Base-by-base conservation (phyloP, 2,797 vertebrate species). In the Coccyzus lansbergi region DNA sequence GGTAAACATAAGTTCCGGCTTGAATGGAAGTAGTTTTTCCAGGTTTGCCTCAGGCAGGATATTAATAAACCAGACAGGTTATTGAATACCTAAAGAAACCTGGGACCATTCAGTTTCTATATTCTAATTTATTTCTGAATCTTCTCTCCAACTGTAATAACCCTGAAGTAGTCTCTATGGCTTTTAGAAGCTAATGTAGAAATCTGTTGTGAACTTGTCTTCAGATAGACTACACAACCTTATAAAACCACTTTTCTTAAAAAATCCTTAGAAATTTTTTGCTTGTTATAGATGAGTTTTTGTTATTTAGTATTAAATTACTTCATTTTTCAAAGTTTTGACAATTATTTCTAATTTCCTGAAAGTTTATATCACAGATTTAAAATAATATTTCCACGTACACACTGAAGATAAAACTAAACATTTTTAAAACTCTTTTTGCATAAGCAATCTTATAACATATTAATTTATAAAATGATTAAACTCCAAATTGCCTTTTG, bases 61-160 rank as follows among this genome's bases (percentile, higher is more conserved):
- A 15, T 48, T 76, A 55, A 60, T 78, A 42, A 7, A 2, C 2
- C 10, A 62, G 16, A 6, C 16, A 76, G 29, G 15, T 33, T 71
- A 58, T 26, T 67, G 17, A 70, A 63, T 83, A 77, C n/a, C 13
- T 52, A 29, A 13, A 42, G 19, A 75, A 89, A 56, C 3, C 5
- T 46, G 7, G 4, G 7, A 5, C 6, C 3, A 4, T 71, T 83
- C 10, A 21, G 4, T 6, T 0, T 14, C 26, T 16, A 59, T 55
- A 58, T 38, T 55, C 40, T 4, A 17, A n/a, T n/a, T 9, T 51
- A 6, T 60, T 48, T 81, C 70, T 52, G 16, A 51, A 65, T 88
- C 25, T 63, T 82, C 24, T 67, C 5, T 78, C 12, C 7, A 29
- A 15, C 49, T 59, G 13, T 17, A 48, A 20, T 19, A 40, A 60